Conservation (phyloP, 30 jellyfish, hydroid and myxozoan genomes). For the Catostylus mosaicus region DNA sequence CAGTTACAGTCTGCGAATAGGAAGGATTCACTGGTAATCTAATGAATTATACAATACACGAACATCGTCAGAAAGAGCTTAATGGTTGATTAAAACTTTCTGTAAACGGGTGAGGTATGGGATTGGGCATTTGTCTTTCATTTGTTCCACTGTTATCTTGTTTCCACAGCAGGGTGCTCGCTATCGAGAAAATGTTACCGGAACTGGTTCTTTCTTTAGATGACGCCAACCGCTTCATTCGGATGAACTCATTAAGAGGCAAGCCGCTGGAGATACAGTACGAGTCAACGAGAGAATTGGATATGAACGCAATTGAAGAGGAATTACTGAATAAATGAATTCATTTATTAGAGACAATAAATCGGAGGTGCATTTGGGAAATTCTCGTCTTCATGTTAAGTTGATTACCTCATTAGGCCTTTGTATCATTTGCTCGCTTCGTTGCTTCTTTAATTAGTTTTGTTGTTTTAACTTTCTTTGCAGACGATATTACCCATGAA, state of each 20-base stretch:
- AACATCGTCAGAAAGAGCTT: not conserved
- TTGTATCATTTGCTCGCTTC: not conserved
- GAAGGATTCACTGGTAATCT: not conserved
- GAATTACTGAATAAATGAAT: conserved; percentile 3
- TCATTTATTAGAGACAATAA: not conserved
- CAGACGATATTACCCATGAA: too few species aligned
- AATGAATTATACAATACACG: not conserved
- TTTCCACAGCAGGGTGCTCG: not conserved
- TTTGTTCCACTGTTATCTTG: not conserved
- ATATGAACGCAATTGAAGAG: conserved; percentile 59
- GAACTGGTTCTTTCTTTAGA: conserved; percentile 47
- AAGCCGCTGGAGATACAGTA: conserved; percentile 79
- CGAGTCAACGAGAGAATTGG: conserved; percentile 78
- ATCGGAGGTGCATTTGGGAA: not conserved
- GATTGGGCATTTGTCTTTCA: not conserved
- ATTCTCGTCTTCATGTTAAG: not conserved
- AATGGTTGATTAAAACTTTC: too few species aligned
- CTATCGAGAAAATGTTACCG: not conserved
- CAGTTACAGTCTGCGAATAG: not conserved
- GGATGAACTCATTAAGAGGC: conserved; percentile 63
- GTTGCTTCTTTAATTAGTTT: not conserved
- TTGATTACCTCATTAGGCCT: not conserved
- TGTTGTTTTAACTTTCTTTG: too few species aligned
- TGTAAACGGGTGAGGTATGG: too few species aligned
- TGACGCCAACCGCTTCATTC: conserved; percentile 85